Percentiles rank a stretch among this genome's conserved stretches.
Evolutionary conservation across 2,797 vertebrate species (phyloP).

Genomic region (Mus minutoides): DNA sequence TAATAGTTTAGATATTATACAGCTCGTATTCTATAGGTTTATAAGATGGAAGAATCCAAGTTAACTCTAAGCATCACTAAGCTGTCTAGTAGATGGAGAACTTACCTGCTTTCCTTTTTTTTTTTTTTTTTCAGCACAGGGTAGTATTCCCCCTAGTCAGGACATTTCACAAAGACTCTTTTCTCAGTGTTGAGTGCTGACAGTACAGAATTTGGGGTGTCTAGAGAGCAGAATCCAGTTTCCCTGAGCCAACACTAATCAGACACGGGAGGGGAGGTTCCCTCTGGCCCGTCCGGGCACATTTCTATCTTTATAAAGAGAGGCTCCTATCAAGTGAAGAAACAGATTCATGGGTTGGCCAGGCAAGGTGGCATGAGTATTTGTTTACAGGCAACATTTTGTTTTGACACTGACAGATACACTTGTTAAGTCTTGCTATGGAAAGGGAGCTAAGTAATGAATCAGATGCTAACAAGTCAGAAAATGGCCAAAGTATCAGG

Average conservation of each 20-base stretch:
- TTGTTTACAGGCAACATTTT: conserved; percentile 43
- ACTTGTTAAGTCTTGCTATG: background rate
- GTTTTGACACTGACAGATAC: background rate
- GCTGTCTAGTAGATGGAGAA: background rate
- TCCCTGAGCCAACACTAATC: background rate
- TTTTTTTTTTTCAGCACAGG: conserved; percentile 13
- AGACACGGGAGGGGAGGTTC: background rate
- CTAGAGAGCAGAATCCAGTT: conserved; percentile 10
- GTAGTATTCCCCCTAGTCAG: background rate
- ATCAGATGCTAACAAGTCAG: background rate
- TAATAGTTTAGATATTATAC: background rate
- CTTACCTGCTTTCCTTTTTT: conserved; percentile 2
- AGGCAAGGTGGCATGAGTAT: background rate
- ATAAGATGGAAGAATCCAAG: background rate
- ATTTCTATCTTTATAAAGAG: conserved; percentile 26
- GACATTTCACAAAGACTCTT: background rate
- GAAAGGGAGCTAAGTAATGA: conserved; percentile 10
- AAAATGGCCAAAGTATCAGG: conserved; percentile 54
- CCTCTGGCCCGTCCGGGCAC: background rate
- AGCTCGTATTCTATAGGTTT: background rate
- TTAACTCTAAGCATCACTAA: background rate
- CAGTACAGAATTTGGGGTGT: background rate
- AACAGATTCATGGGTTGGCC: background rate
- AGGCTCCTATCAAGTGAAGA: background rate
- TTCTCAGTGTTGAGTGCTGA: background rate